Base-by-base conservation (phyloP, 2,113 vertebrate species). In the Noctilio leporinus region DNA sequence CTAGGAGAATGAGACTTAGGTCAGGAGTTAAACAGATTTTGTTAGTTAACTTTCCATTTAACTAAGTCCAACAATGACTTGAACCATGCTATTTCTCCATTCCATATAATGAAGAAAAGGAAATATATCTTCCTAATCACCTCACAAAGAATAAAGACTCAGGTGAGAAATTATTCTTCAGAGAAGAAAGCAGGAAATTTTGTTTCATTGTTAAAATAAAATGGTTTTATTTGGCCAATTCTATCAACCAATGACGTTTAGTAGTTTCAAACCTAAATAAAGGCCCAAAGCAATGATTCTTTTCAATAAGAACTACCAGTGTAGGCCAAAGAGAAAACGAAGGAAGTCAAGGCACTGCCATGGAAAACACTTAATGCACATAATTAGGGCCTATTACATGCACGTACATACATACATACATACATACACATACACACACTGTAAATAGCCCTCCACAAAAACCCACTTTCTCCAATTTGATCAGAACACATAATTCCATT, bases 221-320 rank as follows among this genome's bases (percentile, higher is more conserved):
- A 78, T 45, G 62, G 2, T 62, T 86, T 89, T 80, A 73, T 95
- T 78, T 92, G 45, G 28, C 92, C 62, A 88, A 84, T 92, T 96
- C 64, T 55, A 43, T 3, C 10, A 45, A 76, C 33, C n/a, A 86
- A 53, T 38, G 15, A 11, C 40, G 93, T 57, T 80, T 72, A 86
- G 26, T 33, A 94, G 16, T 87, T 85, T 95, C 72, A 88, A 70
- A 73, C 35, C 22, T 80, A 83, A 94, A 70, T 59, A 64, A 78
- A 81, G 90, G 6, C 62, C 20, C 26, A 93, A 15, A 85, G 40
- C 40, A 94, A 38, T 62, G 67, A 81, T 35, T 82, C 19, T 81
- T 93, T 85, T 67, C 69, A 82, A 62, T 3, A 85, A 86, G 59
- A 93, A n/a, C 40, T 90, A 90, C 3, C 76, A 12, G 19, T 86